Conservation (phyloP, 2,113 vertebrate species). For the Gnathonemus longibarbis region DNA sequence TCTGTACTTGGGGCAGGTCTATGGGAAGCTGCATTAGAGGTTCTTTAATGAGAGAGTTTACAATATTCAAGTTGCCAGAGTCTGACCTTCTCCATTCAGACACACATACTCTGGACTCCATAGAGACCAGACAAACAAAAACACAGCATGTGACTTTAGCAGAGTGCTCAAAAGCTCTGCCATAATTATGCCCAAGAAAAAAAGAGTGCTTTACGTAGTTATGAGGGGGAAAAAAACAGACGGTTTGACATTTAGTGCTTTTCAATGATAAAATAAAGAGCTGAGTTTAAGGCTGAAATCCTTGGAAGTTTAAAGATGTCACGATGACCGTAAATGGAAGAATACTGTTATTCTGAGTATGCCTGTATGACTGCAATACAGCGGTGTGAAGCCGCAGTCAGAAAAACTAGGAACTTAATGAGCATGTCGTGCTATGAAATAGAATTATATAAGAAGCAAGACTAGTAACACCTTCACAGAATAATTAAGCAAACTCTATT, state of each 20-base stretch:
- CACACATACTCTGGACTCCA: background rate
- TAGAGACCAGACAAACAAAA: background rate
- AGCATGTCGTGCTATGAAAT: background rate
- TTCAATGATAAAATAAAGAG: background rate
- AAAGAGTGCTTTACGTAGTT: background rate
- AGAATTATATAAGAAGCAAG: background rate
- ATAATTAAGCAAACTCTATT: background rate
- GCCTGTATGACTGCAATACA: background rate
- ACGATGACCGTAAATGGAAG: background rate
- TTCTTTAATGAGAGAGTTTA: background rate
- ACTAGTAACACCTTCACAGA: background rate
- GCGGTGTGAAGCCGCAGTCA: background rate
- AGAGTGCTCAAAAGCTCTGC: background rate
- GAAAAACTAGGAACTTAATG: background rate
- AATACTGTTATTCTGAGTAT: background rate
- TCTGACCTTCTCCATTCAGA: background rate
- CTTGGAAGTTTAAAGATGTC: background rate
- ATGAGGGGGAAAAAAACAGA: background rate
- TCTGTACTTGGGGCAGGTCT: background rate
- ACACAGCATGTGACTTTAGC: background rate
- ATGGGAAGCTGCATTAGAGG: background rate
- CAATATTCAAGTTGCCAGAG: background rate
- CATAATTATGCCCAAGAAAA: background rate
- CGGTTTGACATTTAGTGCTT: background rate
- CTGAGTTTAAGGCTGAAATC: background rate